Conservation (phyloP, 2,888 invertebrate genomes). For the Noctua janthina region DNA sequence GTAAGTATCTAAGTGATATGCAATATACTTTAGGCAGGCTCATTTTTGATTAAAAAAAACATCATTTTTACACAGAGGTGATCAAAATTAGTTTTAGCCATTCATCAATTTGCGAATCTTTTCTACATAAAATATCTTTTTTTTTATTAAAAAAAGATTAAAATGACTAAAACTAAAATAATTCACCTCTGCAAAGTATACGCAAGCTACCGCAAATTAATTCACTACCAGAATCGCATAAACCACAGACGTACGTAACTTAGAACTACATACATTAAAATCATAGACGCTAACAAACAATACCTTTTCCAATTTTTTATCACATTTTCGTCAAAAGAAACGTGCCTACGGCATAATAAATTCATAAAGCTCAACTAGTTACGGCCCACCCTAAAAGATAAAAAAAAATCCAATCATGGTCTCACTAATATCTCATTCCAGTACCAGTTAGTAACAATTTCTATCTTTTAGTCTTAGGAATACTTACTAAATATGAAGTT, state of each 20-base stretch:
- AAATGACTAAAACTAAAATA: constrained; percentile 61
- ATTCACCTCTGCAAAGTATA: constrained; percentile 57
- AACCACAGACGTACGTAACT: constrained; percentile 51
- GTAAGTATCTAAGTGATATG: constrained; percentile 87
- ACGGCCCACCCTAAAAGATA: constrained; percentile 75
- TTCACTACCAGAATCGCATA: constrained; percentile 29
- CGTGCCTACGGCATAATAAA: constrained; percentile 84
- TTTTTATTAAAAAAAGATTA: constrained; percentile 54
- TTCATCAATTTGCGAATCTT: constrained; percentile 16
- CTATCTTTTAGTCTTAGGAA: constrained; percentile 82
- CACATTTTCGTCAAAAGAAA: constrained; percentile 81
- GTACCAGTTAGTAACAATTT: constrained; percentile 77
- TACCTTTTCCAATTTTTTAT: constrained; percentile 75
- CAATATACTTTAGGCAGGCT: constrained; percentile 89
- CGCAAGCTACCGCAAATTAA: constrained; percentile 71
- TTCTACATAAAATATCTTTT: constrained; percentile 5
- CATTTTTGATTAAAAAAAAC: constrained; percentile 65
- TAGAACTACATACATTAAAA: constrained; percentile 64
- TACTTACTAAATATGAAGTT: constrained; percentile 89
- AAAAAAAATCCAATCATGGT: constrained; percentile 75
- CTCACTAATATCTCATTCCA: constrained; percentile 81
- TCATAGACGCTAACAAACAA: constrained; percentile 69
- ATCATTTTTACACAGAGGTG: constrained; percentile 43
- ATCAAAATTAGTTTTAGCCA: constrained; percentile 59
- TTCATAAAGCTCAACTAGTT: constrained; percentile 64